Conservation (phyloP, 2,888 invertebrate genomes). For the Netelia fuscicornis region DNA sequence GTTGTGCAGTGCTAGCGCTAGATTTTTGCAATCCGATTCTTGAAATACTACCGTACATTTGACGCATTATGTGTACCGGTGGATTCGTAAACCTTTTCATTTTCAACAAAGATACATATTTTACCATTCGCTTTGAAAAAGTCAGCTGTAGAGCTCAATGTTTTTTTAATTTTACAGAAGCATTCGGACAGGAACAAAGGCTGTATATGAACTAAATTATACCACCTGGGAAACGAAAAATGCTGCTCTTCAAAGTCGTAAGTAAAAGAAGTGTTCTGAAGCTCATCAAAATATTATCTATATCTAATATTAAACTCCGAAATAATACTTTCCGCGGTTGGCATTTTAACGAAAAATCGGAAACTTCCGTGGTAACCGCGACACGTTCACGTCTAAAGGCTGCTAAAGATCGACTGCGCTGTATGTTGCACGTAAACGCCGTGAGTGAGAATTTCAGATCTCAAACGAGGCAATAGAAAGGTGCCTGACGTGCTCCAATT, state of each 20-base stretch:
- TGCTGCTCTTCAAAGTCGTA: background rate
- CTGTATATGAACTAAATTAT: background rate
- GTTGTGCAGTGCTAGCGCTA: conserved; percentile 34
- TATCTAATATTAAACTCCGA: background rate
- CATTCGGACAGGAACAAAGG: conserved; percentile 12
- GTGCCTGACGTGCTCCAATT: conserved; percentile 69
- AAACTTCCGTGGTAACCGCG: conserved; percentile 6
- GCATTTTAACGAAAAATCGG: background rate
- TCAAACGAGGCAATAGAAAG: conserved; percentile 67
- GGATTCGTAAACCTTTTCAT: conserved; percentile 70
- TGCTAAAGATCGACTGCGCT: conserved; percentile 54
- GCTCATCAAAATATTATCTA: background rate
- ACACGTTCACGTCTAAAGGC: conserved; percentile 57
- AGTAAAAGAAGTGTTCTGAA: background rate
- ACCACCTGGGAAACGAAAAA: background rate
- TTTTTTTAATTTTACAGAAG: background rate
- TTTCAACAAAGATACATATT: conserved; percentile 25
- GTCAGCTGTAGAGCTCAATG: background rate
- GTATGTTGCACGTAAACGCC: conserved; percentile 11
- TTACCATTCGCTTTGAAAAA: background rate
- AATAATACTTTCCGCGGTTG: background rate
- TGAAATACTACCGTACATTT: conserved; percentile 66
- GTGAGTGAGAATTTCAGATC: conserved; percentile 47
- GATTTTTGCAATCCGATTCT: conserved; percentile 63
- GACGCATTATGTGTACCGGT: conserved; percentile 72